Percentiles rank a stretch among this genome's conserved stretches.
Evolutionary conservation across 2,888 invertebrate genomes (phyloP).

Genomic region (Lithophane leautieri): DNA sequence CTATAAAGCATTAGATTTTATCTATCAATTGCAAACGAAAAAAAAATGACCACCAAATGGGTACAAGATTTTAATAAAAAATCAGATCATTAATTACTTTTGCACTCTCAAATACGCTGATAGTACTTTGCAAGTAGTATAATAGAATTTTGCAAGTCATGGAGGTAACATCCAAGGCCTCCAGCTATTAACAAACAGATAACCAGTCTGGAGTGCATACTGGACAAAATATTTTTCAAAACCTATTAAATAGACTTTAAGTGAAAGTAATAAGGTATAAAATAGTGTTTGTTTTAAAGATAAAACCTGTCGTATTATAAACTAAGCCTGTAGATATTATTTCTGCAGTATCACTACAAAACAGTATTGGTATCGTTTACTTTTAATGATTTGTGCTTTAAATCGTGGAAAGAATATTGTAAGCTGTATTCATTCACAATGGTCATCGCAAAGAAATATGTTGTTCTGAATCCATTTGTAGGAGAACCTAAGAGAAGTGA

Average conservation of each 20-base stretch:
- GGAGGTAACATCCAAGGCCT: conserved; percentile 13
- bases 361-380: conserved; percentile 1
- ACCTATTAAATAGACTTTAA: conserved; percentile 21
- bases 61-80: background rate
- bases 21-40: conserved; percentile 6
- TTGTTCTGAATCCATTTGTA: conserved; percentile 89
- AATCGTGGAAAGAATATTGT: background rate
- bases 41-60: background rate
- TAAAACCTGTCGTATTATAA: conserved; percentile 31
- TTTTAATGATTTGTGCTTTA: background rate
- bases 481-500: conserved; percentile 91
- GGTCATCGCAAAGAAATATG: conserved; percentile 91
- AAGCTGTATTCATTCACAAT: conserved; percentile 69
- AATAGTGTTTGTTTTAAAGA: background rate
- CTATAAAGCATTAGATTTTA: background rate
- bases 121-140: too few relatives aligned
- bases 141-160: conserved; percentile 29
- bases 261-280: background rate
- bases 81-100: background rate
- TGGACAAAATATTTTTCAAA: background rate
- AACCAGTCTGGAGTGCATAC: conserved; percentile 24
- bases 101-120: background rate
- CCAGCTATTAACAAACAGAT: conserved; percentile 36
- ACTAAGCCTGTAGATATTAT: background rate
- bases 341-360: conserved; percentile 7